phyloP scores from a whole-genome alignment of 1,140 invertebrate species.

The Bradysia coprophila region DNA sequence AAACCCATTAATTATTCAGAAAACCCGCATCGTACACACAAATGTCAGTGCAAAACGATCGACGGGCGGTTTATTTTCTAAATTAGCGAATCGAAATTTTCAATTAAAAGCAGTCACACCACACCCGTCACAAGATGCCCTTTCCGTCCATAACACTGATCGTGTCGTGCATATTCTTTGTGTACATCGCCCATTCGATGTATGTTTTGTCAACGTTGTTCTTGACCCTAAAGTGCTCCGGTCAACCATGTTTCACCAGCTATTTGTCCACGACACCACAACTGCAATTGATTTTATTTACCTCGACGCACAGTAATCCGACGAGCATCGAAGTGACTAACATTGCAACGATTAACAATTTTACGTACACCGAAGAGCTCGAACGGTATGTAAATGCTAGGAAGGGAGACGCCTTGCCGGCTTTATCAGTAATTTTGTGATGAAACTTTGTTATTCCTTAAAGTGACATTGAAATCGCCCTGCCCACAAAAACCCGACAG shows the following conservation, averaged over 20 bases:
- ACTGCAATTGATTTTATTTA: conserved; percentile 35
- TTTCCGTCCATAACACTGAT: conserved; percentile 24
- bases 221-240: conserved; percentile 43
- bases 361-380: conserved; percentile 30
- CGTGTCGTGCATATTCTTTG: conserved; percentile 40
- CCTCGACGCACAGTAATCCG: conserved; percentile 30
- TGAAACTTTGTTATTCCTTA: conserved; percentile 11
- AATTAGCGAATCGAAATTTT: too few relatives aligned
- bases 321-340: conserved; percentile 18
- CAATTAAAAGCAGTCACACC: too few relatives aligned
- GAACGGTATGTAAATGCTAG: too few relatives aligned
- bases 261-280: conserved; percentile 33
- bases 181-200: conserved; percentile 50
- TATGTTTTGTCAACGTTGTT: conserved; percentile 54
- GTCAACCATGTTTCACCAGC: conserved; percentile 35
- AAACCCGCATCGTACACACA: too few relatives aligned
- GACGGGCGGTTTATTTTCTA: too few relatives aligned
- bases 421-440: background rate
- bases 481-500: conserved; percentile 46
- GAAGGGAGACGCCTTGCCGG: conserved; percentile 7
- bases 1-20: too few relatives aligned
- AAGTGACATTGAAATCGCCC: conserved; percentile 37
- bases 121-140: too few relatives aligned
- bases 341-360: conserved; percentile 23
- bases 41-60: too few relatives aligned